Evolutionary conservation across 2,888 invertebrate genomes (phyloP).

Genomic region (Theretra japonica): DNA sequence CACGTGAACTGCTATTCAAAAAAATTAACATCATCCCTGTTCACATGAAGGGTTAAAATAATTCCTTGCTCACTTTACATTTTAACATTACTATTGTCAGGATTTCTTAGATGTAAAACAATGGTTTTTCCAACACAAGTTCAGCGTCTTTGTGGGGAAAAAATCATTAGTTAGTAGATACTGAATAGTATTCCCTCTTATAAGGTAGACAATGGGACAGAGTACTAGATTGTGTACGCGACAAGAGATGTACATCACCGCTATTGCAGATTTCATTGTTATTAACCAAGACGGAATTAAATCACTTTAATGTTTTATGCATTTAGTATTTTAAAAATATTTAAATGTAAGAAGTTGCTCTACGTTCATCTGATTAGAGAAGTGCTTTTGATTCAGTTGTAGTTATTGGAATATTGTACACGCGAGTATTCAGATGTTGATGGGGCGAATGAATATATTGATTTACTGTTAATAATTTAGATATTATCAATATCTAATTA

Average conservation of each 20-base stretch:
- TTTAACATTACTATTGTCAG: background rate
- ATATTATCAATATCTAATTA: no score
- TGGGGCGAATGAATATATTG: no score
- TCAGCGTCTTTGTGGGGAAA: background rate
- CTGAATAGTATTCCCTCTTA: background rate
- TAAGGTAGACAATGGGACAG: conserved; percentile 2
- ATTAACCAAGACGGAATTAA: no score
- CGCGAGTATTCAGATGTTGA: no score
- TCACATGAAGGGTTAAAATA: background rate
- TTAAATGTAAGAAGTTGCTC: no score
- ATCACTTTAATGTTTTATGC: no score
- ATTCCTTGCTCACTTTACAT: background rate
- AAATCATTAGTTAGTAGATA: background rate
- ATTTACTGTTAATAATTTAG: no score
- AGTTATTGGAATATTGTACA: no score
- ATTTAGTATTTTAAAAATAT: no score
- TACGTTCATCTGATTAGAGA: no score
- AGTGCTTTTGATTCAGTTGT: no score
- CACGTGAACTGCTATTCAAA: background rate
- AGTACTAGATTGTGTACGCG: background rate
- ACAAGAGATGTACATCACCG: background rate
- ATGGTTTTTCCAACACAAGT: background rate
- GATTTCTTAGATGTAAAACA: background rate
- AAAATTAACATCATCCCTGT: background rate
- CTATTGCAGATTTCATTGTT: no score